A percentile compares a stretch with the other conserved stretches of the same genome.
Evolutionary conservation across 2,888 invertebrate species (phyloP).

Genomic region (Leptinotarsa rubiginosa): DNA sequence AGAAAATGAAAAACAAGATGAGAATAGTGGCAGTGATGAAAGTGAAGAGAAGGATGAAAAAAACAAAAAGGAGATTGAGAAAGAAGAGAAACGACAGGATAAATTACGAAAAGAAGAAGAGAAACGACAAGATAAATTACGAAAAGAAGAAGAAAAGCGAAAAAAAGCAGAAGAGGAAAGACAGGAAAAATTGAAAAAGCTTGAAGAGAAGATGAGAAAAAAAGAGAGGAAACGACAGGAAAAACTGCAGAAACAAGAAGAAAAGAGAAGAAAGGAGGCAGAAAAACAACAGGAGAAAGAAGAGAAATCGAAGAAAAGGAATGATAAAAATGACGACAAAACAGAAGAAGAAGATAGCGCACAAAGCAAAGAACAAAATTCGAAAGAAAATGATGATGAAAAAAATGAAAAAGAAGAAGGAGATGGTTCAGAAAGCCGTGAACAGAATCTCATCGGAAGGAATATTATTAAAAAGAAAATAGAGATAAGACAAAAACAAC

Average conservation of each 20-base stretch:
- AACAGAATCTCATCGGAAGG: background rate
- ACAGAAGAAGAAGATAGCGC: too few relatives aligned
- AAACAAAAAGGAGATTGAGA: background rate
- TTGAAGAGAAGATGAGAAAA: background rate
- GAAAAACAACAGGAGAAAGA: background rate
- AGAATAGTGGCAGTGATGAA: background rate
- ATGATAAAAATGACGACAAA: too few relatives aligned
- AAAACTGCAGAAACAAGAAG: background rate
- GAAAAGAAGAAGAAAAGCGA: background rate
- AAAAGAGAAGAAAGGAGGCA: background rate
- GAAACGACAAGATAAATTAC: background rate
- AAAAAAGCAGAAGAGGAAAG: background rate
- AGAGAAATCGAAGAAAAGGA: background rate
- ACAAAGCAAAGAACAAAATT: too few relatives aligned
- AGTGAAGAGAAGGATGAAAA: background rate
- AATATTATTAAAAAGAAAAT: conserved; percentile 4
- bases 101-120: background rate
- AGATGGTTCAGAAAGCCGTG: background rate
- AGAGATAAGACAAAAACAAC: conserved; percentile 6
- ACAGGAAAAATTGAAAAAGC: background rate
- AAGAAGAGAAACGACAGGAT: background rate
- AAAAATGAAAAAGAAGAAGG: too few relatives aligned
- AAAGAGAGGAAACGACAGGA: conserved; percentile 1
- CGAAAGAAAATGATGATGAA: too few relatives aligned
- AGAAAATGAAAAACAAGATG: background rate